Evolutionary conservation across 2,113 vertebrate genomes (phyloP).

Genomic region (Ailurus styani): DNA sequence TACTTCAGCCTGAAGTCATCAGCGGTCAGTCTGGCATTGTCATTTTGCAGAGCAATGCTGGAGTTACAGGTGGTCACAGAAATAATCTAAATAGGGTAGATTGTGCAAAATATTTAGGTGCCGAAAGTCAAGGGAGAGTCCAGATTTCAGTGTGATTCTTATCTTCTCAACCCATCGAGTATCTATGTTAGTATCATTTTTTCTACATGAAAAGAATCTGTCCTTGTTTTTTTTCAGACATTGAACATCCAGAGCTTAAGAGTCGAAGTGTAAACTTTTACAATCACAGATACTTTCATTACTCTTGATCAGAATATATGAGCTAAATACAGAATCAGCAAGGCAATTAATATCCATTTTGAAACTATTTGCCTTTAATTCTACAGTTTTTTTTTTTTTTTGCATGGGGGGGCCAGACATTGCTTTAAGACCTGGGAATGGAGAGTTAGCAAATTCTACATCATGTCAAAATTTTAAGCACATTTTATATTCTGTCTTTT

Average conservation of each 20-base stretch:
- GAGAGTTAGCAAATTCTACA: neutral
- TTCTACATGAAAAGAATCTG: neutral
- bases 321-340: neutral
- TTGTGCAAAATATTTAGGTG: neutral
- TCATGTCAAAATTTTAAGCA: neutral
- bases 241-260: neutral
- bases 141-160: neutral
- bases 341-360: neutral
- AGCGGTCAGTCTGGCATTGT: slow-evolving; percentile 84
- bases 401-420: neutral
- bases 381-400: neutral
- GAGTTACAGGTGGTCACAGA: slow-evolving; percentile 76
- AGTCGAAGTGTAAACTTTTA: neutral
- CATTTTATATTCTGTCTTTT: neutral
- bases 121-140: neutral
- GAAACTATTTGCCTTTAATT: neutral
- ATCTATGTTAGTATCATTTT: neutral
- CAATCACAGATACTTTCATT: neutral
- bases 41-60: slow-evolving; percentile 79
- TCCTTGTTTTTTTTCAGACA: slow-evolving; percentile 33
- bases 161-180: neutral
- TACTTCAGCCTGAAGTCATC: slow-evolving; percentile 90
- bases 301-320: neutral
- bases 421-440: neutral
- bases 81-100: slow-evolving; percentile 75